Conservation (phyloP, 1,140 invertebrate genomes). For the Temnothorax longispinosus region DNA sequence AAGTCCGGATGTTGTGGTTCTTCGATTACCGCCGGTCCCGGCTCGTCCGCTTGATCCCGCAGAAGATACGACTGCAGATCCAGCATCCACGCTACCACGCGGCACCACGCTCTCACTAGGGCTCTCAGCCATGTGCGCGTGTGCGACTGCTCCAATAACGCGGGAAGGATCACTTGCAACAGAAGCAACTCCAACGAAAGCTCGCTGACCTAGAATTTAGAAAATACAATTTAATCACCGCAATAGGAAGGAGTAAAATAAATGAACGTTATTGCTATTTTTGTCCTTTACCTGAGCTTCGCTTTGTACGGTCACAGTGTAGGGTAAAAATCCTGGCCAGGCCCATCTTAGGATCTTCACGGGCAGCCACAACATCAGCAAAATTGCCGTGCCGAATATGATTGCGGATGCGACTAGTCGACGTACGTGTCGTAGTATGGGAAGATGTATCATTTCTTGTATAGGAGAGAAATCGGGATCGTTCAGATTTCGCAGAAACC, state of each 20-base stretch:
- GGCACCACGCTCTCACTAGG: slow-evolving; percentile 95
- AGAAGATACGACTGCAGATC: slow-evolving; percentile 96
- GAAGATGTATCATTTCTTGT: slow-evolving; percentile 99
- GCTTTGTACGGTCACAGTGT: slow-evolving; percentile 93
- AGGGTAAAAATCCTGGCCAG: slow-evolving; percentile 96
- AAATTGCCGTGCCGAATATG: slow-evolving; percentile 97
- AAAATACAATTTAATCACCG: background rate
- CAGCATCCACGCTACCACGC: slow-evolving; percentile 93
- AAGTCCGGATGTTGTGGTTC: slow-evolving; percentile 87
- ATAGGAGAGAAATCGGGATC: slow-evolving; percentile 99
- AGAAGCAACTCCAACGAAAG: slow-evolving; percentile 97
- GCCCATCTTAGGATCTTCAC: slow-evolving; percentile 94
- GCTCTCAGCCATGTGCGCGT: slow-evolving; percentile 97
- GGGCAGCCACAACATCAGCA: slow-evolving; percentile 98
- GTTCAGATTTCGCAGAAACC: slow-evolving; percentile 98
- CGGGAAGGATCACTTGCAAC: slow-evolving; percentile 98
- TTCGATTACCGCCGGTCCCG: slow-evolving; percentile 82
- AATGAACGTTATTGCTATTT: slow-evolving; percentile 66
- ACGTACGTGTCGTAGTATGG: slow-evolving; percentile 95
- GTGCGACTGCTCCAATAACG: slow-evolving; percentile 98
- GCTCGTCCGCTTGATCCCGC: slow-evolving; percentile 87
- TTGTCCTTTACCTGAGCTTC: slow-evolving; percentile 90
- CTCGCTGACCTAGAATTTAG: slow-evolving; percentile 90
- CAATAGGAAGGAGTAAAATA: background rate
- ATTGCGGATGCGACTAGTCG: slow-evolving; percentile 96